Evolutionary conservation across 2,113 vertebrate species (phyloP).

Genomic region (Mustela lutreola): DNA sequence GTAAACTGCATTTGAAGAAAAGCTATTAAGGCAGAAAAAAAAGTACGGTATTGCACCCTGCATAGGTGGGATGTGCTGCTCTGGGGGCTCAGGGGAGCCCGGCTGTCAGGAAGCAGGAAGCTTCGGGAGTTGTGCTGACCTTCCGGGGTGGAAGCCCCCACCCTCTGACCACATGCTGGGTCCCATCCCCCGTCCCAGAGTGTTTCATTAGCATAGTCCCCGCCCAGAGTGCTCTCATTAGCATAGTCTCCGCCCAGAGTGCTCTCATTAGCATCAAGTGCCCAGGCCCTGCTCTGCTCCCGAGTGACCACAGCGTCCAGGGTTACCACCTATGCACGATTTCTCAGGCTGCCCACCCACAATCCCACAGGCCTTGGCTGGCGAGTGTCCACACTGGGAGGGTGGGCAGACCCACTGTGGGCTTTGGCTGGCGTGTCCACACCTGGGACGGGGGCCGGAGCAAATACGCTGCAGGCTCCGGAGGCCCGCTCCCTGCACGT

Average conservation of each 20-base stretch:
- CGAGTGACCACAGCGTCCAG: not conserved
- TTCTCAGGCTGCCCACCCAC: no score
- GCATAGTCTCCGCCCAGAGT: not conserved
- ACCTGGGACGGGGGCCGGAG: no score
- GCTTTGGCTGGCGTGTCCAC: no score
- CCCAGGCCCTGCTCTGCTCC: not conserved
- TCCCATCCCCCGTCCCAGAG: not conserved
- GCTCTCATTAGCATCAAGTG: not conserved
- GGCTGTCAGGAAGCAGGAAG: not conserved
- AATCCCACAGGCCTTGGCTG: not conserved
- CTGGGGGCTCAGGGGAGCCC: not conserved
- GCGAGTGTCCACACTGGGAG: not conserved
- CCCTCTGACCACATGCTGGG: not conserved
- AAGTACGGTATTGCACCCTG: not conserved
- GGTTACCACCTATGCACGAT: rapidly evolving
- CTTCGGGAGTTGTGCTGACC: not conserved
- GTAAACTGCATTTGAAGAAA: not conserved
- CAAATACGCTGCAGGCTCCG: no score
- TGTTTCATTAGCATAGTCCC: no score
- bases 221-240: not conserved
- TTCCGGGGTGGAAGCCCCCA: not conserved
- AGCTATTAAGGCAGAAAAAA: not conserved
- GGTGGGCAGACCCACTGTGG: no score
- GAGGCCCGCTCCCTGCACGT: rapidly evolving
- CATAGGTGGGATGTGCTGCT: not conserved